Base-by-base conservation (phyloP, 1,140 invertebrate genomes). In the Drosophila cardini region DNA sequence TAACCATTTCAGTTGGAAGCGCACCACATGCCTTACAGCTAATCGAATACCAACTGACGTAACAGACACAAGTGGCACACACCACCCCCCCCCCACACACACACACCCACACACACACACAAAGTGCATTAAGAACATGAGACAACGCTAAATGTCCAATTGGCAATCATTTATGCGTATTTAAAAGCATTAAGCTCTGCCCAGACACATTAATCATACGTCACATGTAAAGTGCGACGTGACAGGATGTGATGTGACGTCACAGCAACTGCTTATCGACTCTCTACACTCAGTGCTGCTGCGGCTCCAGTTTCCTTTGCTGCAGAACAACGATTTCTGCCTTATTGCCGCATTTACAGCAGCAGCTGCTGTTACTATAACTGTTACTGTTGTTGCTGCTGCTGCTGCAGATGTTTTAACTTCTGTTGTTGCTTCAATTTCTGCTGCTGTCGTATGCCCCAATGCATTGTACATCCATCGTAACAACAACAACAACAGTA, bases 191-290 rank as follows among this genome's bases (percentile, higher is more conserved):
- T 85, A 85, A 73, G 81, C 68, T 43, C 43, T 18, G 21, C 72
- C 63, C 55, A 64, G 68, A 61, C 76, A 71, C 76, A 84, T 84
- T 84, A 84, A 84, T 84, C 68, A 84, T 84, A 72, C 72, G 76
- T 55, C 72, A 57, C 72, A 53, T 82, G 75, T 63, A 43, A 57
- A 72, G 16, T 10, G 38, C 38, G n/a, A 64, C 36, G n/a, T 69
- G 48, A 26, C 21, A 26, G 21, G 21, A 26, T 5, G 38, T 26
- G n/a, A 64, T 26, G n/a, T 69, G 48, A 57, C 65, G 30, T 36
- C 55, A 11, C 26, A 13, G 50, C 55, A 60, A 13, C 72, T 72
- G 80, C 62, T 61, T 72, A 83, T 83, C 76, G 71, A 71, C 71
- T 50, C 18, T 30, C 30, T 42, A 48, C 16, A n/a, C 69, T 15